Evolutionary conservation across 2,113 vertebrate species (phyloP), one percentile per base, ranked within the genome.

Genomic region (Gasterosteus aculeatus): DNA sequence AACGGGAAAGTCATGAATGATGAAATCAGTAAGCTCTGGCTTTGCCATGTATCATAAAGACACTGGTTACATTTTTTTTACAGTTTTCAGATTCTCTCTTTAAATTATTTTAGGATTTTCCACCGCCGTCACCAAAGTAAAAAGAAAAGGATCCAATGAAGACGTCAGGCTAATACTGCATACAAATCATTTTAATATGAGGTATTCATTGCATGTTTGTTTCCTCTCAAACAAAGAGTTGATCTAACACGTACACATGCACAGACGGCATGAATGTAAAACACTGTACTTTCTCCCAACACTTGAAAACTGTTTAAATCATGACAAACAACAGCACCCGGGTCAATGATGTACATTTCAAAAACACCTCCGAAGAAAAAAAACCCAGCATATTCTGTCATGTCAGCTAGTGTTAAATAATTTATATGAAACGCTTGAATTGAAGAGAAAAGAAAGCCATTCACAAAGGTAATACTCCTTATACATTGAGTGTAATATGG

Each of bases 181-280:
- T 77, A 69, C 78, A 77, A 74, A 70, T 39, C 15, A 18, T 26
- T 91, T 89, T 91, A 92, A 78, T 85, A 31, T 83, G 89, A 89
- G 89, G 88, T 88, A 82, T 90, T 82, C 64, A 72, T 62, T 81
- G 72, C 41, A 69, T 66, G 68, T 81, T 72, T 77, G 57, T 75
- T 68, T 68, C 57, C 72, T 85, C 80, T 59, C 12, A 33, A 85
- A 78, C 54, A 72, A 67, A 75, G 15, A 69, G 47, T 42, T 74
- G 46, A 46, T 74, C 5, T 10, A 49, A 84, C 76, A 84, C 31
- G 53, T 31, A 51, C 60, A 12, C 49, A 70, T 71, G 51, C 38
- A 83, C 41, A 80, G 49, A 69, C 75, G 72, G 69, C 58, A 70
- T 76, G 38, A 80, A 44, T 53, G 11, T 62, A 69, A 81, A 82